Evolutionary conservation across 2,888 invertebrate species (phyloP), one percentile per base, ranked within the genome.

Genomic region (Capitulum mitella): DNA sequence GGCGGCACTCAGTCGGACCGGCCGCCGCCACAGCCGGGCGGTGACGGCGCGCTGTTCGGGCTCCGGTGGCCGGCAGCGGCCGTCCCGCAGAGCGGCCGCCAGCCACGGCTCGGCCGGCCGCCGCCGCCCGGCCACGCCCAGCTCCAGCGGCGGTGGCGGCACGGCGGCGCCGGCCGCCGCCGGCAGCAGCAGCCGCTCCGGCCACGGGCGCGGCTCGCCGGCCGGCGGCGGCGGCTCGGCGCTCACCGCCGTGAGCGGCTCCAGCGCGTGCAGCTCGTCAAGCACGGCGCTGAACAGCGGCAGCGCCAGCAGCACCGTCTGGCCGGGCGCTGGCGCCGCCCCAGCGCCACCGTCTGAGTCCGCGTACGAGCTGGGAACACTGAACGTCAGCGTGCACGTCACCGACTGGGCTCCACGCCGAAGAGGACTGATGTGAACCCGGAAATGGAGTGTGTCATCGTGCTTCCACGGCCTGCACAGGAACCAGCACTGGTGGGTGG

Each of bases 181-280:
- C 64, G 29, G 34, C 34, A 64, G 64, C 34, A 43, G 43, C 6
- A 43, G 43, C 43, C 6, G 43, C 43, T 5, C 43, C 6, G 43
- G 5, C 43, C 6, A 12, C 43, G 43, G 43, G 14, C n/a, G n/a
- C n/a, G n/a, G n/a, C n/a, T n/a, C n/a, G n/a, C n/a, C n/a, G n/a
- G n/a, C n/a, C n/a, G 58, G n/a, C 58, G 58, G n/a, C 58, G 58
- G 58, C n/a, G 58, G 58, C n/a, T 8, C 58, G 29, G 58, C 58
- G 58, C 58, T 10, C n/a, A 70, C 70, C 19, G 40, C 70, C 37
- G 70, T 40, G 26, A 26, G 0, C 40, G 40, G 26, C 37, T 12
- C 40, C 70, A 70, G 40, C 70, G 40, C 37, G 26, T 70, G 40
- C 70, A 70, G 70, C 40, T 37, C 70, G 26, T 70, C 70, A 37